Conservation (phyloP, 2,888 invertebrate genomes). For the Pogonocherus hispidulus region DNA sequence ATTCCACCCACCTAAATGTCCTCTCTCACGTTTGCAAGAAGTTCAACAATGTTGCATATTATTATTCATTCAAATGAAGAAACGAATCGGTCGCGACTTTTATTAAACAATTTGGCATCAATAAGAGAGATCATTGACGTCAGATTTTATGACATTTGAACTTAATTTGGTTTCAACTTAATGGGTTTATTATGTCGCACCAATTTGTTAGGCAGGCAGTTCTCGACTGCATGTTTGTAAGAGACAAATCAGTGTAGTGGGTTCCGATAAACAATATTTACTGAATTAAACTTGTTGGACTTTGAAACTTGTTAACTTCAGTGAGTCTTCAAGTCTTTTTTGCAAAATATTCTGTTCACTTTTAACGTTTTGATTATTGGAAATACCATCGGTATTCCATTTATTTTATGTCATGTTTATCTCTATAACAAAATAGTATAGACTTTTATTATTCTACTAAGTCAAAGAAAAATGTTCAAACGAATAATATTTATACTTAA, state of each 20-base stretch:
- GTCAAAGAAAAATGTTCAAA: too few species aligned
- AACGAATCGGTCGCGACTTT: slow-evolving; percentile 50
- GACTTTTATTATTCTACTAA: too few species aligned
- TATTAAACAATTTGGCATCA: slow-evolving; percentile 56
- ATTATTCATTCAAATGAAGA: slow-evolving; percentile 39
- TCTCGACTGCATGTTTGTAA: slow-evolving; percentile 1
- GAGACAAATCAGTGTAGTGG: neutral
- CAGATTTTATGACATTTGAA: slow-evolving; percentile 56
- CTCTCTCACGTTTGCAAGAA: slow-evolving; percentile 19
- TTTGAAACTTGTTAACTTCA: neutral
- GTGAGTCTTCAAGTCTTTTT: too few species aligned
- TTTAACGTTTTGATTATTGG: too few species aligned
- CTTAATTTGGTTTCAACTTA: slow-evolving; percentile 42
- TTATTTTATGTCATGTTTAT: too few species aligned
- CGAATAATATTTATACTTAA: too few species aligned
- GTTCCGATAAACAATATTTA: neutral
- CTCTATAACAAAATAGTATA: too few species aligned
- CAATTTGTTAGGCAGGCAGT: slow-evolving; percentile 13
- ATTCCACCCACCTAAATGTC: slow-evolving; percentile 23
- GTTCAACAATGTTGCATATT: slow-evolving; percentile 14
- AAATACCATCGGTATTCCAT: too few species aligned
- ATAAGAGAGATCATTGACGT: slow-evolving; percentile 59
- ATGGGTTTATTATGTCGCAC: slow-evolving; percentile 21
- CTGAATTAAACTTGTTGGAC: neutral
- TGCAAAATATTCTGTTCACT: too few species aligned